A percentile compares a stretch with the other conserved stretches of the same genome.
These are phyloP conservation scores for Enoplosus armatus DNA, from an alignment of 2,797 vertebrate genomes.

Conservation along the genomic window DNA sequence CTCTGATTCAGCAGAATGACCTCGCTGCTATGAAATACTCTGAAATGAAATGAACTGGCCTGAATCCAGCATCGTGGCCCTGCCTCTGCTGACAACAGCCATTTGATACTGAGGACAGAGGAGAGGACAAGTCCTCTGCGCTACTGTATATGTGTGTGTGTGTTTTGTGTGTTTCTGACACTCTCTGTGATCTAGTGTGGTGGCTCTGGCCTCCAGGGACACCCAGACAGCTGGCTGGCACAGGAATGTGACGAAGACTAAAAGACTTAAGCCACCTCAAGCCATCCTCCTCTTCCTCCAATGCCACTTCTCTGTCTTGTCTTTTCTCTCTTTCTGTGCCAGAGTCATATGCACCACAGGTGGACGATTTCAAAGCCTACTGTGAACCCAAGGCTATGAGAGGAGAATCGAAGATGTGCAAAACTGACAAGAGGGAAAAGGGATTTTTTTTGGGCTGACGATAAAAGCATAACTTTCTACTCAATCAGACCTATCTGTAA, in stretches of 20 bases:
- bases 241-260: slow-evolving; percentile 50
- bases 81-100: slow-evolving; percentile 69
- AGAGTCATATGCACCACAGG: slow-evolving; percentile 46
- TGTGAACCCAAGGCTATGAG: slow-evolving; percentile 26
- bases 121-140: slow-evolving; percentile 44
- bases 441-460: slow-evolving; percentile 18
- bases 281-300: slow-evolving; percentile 39
- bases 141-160: slow-evolving; percentile 43
- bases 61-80: slow-evolving; percentile 49
- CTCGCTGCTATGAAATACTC: slow-evolving; percentile 45
- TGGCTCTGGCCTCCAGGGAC: slow-evolving; percentile 63
- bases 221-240: slow-evolving; percentile 65
- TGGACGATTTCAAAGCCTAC: slow-evolving; percentile 48
- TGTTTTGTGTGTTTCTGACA: slow-evolving; percentile 40
- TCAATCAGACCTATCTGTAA: slow-evolving; percentile 14
- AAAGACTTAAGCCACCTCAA: slow-evolving; percentile 38
- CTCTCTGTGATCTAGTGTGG: slow-evolving; percentile 57
- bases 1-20: slow-evolving; percentile 49
- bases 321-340: slow-evolving; percentile 17
- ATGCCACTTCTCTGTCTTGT: slow-evolving; percentile 25
- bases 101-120: slow-evolving; percentile 61
- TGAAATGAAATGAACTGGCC: slow-evolving; percentile 55
- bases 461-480: slow-evolving; percentile 49
- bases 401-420: slow-evolving; percentile 19
- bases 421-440: slow-evolving; percentile 38